Base-by-base conservation (phyloP, 1,140 invertebrate species). In the Vanessa tameamea region DNA sequence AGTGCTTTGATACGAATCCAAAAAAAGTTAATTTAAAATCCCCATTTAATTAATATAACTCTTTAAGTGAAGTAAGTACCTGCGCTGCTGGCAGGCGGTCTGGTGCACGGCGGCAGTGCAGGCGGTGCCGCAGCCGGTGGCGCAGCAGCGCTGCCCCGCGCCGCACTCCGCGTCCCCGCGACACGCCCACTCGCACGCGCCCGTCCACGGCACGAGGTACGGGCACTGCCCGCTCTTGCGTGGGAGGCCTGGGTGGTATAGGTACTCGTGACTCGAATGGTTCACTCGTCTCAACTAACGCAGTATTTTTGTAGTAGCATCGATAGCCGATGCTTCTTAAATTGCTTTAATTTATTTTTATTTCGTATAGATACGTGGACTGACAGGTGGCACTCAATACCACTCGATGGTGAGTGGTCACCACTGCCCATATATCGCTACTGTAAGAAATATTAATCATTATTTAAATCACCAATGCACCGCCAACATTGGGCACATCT, bases 91-190 rank as follows among this genome's bases (percentile, higher is more conserved):
- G 82, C 97, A 98, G 15, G 95, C 96, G 5, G 96, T 96, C 68
- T 96, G 95, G 73, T 96, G 91, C 15, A 96, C 93, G 0, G 96
- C 95, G 50, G 94, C 90, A 0, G 96, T 94, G 82, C 97, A 97
- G 76, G 96, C 95, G 1, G 96, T 97, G 2, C 97, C 97, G 83
- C 97, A 98, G 50, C 97, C 97, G 57, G 97, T 97, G 1, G 96
- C 96, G 82, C 97, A 98, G 87, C 97, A 98, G 72, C 96, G 95
- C 50, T 94, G 93, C 0, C 92, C 92, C 0, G 94, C 94, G 3
- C 94, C 94, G 80, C 97, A 98, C 70, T 97, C 95, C 7, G 95
- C 93, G 90, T 98, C 97, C 0, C 94, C 95, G 31, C 94, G 95
- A 79, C 97, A 98, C 81, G 96, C 95, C 78, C 96, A 94, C 79